Percentiles rank a stretch among this genome's conserved stretches.
Evolutionary conservation across 2,797 vertebrate genomes (phyloP).

Genomic region (Hozukius guyotensis): DNA sequence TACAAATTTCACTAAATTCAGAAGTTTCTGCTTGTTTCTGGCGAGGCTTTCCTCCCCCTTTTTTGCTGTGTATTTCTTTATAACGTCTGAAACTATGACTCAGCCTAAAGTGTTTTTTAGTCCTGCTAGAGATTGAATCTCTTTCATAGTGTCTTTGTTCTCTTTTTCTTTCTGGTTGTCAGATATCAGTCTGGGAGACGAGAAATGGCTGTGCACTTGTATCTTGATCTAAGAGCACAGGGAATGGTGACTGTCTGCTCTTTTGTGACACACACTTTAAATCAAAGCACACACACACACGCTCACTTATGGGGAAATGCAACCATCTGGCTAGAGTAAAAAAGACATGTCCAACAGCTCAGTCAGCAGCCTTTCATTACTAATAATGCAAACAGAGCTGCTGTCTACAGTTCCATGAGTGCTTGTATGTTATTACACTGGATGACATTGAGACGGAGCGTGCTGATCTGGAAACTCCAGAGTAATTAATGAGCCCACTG

Average conservation of each 20-base stretch:
- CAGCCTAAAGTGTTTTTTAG: background rate
- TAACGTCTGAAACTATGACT: background rate
- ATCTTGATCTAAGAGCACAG: slow-evolving; percentile 14
- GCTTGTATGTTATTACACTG: slow-evolving; percentile 10
- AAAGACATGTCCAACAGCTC: background rate
- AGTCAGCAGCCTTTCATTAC: slow-evolving; percentile 9
- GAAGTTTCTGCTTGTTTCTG: background rate
- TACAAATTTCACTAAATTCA: background rate
- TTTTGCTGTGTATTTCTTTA: background rate
- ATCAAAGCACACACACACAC: slow-evolving; percentile 28
- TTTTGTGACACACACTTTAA: slow-evolving; percentile 13
- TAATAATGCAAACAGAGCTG: slow-evolving; percentile 8
- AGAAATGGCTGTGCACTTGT: slow-evolving; percentile 20
- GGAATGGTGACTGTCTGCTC: slow-evolving; percentile 5
- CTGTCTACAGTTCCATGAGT: background rate
- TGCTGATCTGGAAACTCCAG: slow-evolving; percentile 62
- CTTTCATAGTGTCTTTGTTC: background rate
- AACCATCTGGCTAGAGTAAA: background rate
- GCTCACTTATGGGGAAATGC: background rate
- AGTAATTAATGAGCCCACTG: slow-evolving; percentile 72
- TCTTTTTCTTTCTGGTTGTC: slow-evolving; percentile 7
- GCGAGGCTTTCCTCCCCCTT: background rate
- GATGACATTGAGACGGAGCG: slow-evolving; percentile 37
- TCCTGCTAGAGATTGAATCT: background rate
- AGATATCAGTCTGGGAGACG: slow-evolving; percentile 24